Base-by-base conservation (phyloP, 2,797 vertebrate species). In the Benthosema pterotum region DNA sequence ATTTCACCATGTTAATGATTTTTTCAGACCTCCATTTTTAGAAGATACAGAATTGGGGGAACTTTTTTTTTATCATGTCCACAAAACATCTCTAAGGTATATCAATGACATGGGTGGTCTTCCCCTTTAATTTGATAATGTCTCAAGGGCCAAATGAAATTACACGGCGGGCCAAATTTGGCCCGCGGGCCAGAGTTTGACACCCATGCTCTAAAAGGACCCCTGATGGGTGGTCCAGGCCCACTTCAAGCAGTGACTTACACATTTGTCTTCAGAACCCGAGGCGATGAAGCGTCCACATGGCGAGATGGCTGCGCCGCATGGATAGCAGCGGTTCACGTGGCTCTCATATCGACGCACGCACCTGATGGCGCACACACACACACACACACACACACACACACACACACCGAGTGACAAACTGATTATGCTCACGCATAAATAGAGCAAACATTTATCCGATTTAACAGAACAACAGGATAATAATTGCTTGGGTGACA, bases 261-360 rank as follows among this genome's bases (percentile, higher is more conserved):
- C 95, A 3, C 85, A 91, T 88, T 92, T 95, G 82, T 97, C 95
- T 73, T 96, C 95, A 0, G 96, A 97, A 45, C 96, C 96, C 42
- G 91, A 92, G 6, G 93, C 94, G 77, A 95, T 88, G 42, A 92
- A 95, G 0, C 75, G 85, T 2, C 96, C 95, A n/a, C 96, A 97
- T 0, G 96, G 93, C 13, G 95, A 96, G 52, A 97, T 59, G 25
- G 93, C 89, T 45, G 93, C 83, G 15, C 91, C 89, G 71, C 96
- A 97, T 0, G 92, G 92, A 50, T 92, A 92, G 78, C 90, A 88
- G 12, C 87, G 87, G 74, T 86, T 94, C 0, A 88, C 57, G 49
- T 96, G 95, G 50, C 93, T 94, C 53, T 95, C 94, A 65, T 95
- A 97, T n/a, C 86, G 91, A 0, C 94, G 93, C 9, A 95, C 95